Conservation (phyloP, 2,113 vertebrate genomes). For the Poeciliopsis turrubarensis region DNA sequence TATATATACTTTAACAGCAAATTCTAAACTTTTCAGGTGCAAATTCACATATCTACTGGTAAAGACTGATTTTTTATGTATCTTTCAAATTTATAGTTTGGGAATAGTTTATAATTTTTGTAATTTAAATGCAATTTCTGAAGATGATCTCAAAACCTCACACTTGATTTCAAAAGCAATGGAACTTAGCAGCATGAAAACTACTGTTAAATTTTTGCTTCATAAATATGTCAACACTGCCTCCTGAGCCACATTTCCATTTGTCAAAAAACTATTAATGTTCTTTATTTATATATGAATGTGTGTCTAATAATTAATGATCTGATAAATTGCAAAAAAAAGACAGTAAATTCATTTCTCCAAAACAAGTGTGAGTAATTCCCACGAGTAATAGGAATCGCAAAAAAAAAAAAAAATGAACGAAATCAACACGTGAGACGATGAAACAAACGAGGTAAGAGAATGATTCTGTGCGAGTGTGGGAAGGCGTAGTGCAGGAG, state of each 20-base stretch:
- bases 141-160: neutral
- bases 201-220: neutral
- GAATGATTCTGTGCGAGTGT: neutral
- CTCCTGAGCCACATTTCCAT: neutral
- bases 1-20: too few species aligned
- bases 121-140: neutral
- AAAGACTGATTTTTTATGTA: too few species aligned
- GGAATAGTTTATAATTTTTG: neutral
- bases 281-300: neutral
- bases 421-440: neutral
- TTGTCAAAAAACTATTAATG: neutral
- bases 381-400: neutral
- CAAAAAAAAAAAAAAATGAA: neutral
- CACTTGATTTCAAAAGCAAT: neutral
- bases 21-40: neutral
- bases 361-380: neutral
- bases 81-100: neutral
- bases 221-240: neutral
- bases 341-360: neutral
- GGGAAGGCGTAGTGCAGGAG: neutral
- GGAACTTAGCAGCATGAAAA: neutral
- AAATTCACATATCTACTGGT: neutral
- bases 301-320: too few species aligned
- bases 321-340: too few species aligned
- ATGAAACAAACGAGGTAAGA: neutral